These are phyloP conservation scores for Incurvaria masculella DNA, from an alignment of 2,888 invertebrate species.

Conservation along the genomic window DNA sequence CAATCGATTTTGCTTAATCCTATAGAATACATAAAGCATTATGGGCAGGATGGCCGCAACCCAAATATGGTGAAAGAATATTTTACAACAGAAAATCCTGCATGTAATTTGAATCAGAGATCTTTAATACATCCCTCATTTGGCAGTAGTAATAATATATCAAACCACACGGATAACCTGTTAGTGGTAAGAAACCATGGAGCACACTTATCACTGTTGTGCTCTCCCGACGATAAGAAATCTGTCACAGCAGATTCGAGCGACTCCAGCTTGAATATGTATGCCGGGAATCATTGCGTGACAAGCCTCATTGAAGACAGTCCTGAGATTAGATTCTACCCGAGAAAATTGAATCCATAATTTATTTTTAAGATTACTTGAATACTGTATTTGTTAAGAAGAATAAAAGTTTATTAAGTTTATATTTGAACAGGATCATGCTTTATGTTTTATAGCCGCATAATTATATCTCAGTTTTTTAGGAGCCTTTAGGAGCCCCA, in stretches of 20 bases:
- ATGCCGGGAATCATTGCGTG: background rate
- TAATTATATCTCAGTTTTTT: no score
- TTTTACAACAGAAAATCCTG: no score
- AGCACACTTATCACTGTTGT: background rate
- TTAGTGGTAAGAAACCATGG: no score
- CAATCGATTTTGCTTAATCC: conserved; percentile 12
- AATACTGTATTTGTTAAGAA: background rate
- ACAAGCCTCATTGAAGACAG: conserved; percentile 4
- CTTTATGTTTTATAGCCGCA: no score
- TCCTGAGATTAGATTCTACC: conserved; percentile 14
- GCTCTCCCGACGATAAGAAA: background rate
- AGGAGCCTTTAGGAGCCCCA: no score
- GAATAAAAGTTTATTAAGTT: background rate
- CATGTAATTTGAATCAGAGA: no score
- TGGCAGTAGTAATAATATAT: no score
- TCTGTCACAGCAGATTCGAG: background rate
- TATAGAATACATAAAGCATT: conserved; percentile 11
- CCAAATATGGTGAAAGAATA: no score
- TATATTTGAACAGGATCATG: background rate
- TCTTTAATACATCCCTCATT: no score
- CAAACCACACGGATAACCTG: background rate
- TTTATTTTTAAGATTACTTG: conserved; percentile 4
- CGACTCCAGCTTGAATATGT: background rate
- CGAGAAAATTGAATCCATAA: conserved; percentile 13
- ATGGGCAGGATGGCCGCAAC: no score